Conservation (phyloP, 2,113 vertebrate genomes). For the Puntigrus tetrazona region DNA sequence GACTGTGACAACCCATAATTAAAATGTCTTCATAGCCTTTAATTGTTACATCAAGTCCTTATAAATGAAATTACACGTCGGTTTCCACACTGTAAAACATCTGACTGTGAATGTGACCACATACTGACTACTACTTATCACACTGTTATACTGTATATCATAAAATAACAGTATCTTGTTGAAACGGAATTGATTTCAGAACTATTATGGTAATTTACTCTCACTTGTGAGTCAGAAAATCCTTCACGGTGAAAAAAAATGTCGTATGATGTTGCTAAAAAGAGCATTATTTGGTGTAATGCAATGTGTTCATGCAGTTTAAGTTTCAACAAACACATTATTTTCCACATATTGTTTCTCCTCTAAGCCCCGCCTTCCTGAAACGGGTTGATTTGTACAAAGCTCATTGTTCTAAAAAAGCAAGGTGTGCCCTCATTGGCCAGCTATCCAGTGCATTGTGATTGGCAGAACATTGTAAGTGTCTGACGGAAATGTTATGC, state of each 20-base stretch:
- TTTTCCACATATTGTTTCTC: no score
- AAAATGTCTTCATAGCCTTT: slow-evolving; percentile 13
- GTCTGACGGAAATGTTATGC: no score
- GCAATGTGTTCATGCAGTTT: no score
- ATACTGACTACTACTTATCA: not conserved
- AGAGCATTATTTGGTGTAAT: no score
- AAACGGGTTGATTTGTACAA: no score
- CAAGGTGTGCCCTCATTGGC: no score
- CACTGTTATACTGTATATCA: not conserved
- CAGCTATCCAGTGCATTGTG: no score
- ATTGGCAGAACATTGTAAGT: no score
- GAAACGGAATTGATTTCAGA: not conserved
- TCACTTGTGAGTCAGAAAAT: not conserved
- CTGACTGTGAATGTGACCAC: not conserved
- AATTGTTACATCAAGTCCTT: slow-evolving; percentile 6
- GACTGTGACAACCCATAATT: not conserved
- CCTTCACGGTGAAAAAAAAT: not conserved
- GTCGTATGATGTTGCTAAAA: no score
- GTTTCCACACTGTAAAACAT: slow-evolving; percentile 1
- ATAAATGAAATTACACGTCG: not conserved
- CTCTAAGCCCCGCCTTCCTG: no score
- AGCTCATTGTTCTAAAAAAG: no score
- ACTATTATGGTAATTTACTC: not conserved
- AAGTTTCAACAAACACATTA: no score
- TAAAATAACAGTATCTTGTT: not conserved